Evolutionary conservation across 2,797 vertebrate species (phyloP), one percentile per base, ranked within the genome.

Genomic region (Neomorphus geoffroyi): DNA sequence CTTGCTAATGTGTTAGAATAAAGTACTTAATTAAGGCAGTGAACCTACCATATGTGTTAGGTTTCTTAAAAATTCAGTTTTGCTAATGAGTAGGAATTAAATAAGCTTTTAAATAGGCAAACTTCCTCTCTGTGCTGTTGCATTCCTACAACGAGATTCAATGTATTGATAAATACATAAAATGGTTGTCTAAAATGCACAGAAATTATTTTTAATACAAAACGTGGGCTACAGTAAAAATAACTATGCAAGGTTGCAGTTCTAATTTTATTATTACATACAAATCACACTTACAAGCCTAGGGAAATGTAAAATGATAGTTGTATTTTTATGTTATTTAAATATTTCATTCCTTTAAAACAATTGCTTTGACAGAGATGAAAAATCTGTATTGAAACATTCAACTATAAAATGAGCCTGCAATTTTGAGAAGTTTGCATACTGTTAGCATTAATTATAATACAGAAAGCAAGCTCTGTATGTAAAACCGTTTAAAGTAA

Each of bases 151-250:
- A 26, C 60, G 54, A 51, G 26, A 75, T 66, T 46, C 37, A 79
- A 32, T 43, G 4, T 74, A 62, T n/a, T 57, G 45, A 57, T 56
- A 94, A 91, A 85, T 74, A 91, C 80, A 83, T 65, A 57, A 89
- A 71, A 95, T 64, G 0, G 16, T 64, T 93, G 17, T 89, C 45
- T 91, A 66, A 90, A 89, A 69, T 43, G 35, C n/a, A 69, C 13
- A 48, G 79, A 92, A 88, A 74, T 86, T 65, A 71, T 91, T 95
- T 95, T 75, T 82, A 37, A 27, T 88, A 53, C 53, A 19, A 58
- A 15, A 60, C 60, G 28, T 62, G 23, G 16, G 8, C 9, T 61
- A 80, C 18, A 50, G 3, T 62, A 54, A 86, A 86, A 92, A 60
- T 54, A 82, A 17, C 54, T 37, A 10, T 35, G 57, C 37, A 69